Percentiles rank a stretch among this genome's conserved stretches.
Conservation (phyloP, 2,113 vertebrate species). For the Zeus faber region DNA sequence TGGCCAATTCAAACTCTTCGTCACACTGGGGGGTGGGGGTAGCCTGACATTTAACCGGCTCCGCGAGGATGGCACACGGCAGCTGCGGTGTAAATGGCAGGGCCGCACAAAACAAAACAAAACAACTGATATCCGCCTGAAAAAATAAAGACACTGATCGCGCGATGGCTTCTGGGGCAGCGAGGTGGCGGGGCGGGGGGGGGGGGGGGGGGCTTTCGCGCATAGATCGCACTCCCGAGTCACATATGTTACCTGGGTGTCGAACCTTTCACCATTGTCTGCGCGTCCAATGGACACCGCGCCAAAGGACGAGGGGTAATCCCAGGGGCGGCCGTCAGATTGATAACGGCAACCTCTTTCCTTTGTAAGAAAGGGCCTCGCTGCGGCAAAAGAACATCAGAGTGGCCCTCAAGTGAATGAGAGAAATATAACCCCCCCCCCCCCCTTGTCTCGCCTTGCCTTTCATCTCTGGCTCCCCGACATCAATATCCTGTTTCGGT, state of each 20-base stretch:
- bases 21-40: conserved; percentile 17
- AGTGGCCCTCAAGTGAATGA: conserved; percentile 41
- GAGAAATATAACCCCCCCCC: conserved; percentile 32
- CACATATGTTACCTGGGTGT: conserved; percentile 13
- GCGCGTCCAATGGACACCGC: background rate
- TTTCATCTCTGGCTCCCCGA: conserved; percentile 39
- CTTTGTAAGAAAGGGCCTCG: conserved; percentile 46
- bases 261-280: conserved; percentile 10
- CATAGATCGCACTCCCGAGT: conserved; percentile 16
- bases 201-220: conserved; percentile 7
- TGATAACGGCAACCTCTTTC: conserved; percentile 33
- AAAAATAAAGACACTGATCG: background rate
- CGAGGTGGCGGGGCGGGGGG: no score
- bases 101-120: background rate
- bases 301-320: conserved; percentile 17
- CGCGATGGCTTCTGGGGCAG: no score
- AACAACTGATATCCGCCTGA: conserved; percentile 6
- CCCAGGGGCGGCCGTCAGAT: conserved; percentile 18
- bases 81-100: conserved; percentile 24
- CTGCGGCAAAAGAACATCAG: conserved; percentile 35
- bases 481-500: conserved; percentile 48
- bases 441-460: conserved; percentile 10
- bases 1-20: conserved; percentile 28
- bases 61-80: conserved; percentile 31
- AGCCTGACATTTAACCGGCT: no score